Evolutionary conservation across 1,140 invertebrate species (phyloP), one percentile per base, ranked within the genome.

Genomic region (Heliconius hewitsoni): DNA sequence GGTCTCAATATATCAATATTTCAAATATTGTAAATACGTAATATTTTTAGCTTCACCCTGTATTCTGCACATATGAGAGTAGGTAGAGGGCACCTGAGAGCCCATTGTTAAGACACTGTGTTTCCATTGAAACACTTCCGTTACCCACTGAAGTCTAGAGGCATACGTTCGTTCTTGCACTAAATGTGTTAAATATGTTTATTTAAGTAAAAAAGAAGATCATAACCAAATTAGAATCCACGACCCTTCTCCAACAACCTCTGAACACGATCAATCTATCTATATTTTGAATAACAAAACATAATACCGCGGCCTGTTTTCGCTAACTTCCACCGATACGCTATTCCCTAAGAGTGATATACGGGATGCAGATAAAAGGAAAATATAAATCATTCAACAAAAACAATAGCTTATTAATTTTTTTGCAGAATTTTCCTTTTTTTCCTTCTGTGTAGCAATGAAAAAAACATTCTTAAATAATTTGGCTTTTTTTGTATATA

Each of bases 311-410:
- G 16, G 72, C 8, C 4, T 72, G 37, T 78, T 78, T 78, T 74
- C 52, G 34, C 19, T 39, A 78, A 73, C n/a, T 78, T 78, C 73
- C 60, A 72, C 77, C 42, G 77, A 78, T 78, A 70, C 55, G 42
- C 23, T 66, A 66, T 71, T 74, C 23, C 39, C 39, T 74, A 70
- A 74, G 77, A 78, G 74, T 78, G 77, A 78, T 78, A 78, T 78
- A 78, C 30, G 73, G 8, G 77, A 74, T 70, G 34, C 71, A 74
- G 77, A 78, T 78, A 78, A 78, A 77, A 77, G 70, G n/a, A 23
- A 34, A 74, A 78, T 78, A 78, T 78, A 78, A 78, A 78, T 78
- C 77, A 78, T 78, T 78, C 52, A 74, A 66, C 23, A 78, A 78
- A 78, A 78, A 77, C 72, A 77, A 77, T 77, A 77, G 66, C 70